Percentiles rank a stretch among this genome's conserved stretches.
These are phyloP conservation scores for Caracal caracal DNA, from an alignment of 2,113 vertebrate species.

Conservation along the genomic window DNA sequence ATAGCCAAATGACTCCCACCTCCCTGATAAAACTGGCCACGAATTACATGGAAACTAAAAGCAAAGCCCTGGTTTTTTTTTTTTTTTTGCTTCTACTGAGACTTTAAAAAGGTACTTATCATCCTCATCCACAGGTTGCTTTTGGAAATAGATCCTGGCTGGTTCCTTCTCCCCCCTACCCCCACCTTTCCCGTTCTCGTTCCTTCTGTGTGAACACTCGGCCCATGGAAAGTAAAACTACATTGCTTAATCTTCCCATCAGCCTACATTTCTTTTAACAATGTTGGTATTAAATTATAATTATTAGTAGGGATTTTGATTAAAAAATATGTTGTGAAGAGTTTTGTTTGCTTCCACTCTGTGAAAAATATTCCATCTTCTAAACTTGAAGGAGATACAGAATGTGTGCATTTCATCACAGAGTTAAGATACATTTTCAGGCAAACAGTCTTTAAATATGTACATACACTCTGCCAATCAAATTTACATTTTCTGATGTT, in stretches of 20 bases:
- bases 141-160: background rate
- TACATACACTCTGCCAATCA: background rate
- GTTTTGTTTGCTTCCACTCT: background rate
- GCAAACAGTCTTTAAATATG: background rate
- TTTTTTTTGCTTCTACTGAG: background rate
- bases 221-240: background rate
- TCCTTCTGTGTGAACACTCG: background rate
- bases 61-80: background rate
- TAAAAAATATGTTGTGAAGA: background rate
- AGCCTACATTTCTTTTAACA: background rate
- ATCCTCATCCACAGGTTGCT: background rate
- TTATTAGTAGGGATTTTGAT: background rate
- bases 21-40: background rate
- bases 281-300: background rate
- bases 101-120: background rate
- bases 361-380: background rate
- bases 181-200: no score
- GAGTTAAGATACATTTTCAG: background rate
- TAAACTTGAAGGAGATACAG: slow-evolving; percentile 32
- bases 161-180: fast-evolving
- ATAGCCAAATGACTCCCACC: no score
- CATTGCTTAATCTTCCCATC: background rate
- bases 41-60: background rate
- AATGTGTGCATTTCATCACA: background rate
- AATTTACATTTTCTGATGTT: background rate